Evolutionary conservation across 2,888 invertebrate species (phyloP).

Genomic region (Drosophila meridionalis): DNA sequence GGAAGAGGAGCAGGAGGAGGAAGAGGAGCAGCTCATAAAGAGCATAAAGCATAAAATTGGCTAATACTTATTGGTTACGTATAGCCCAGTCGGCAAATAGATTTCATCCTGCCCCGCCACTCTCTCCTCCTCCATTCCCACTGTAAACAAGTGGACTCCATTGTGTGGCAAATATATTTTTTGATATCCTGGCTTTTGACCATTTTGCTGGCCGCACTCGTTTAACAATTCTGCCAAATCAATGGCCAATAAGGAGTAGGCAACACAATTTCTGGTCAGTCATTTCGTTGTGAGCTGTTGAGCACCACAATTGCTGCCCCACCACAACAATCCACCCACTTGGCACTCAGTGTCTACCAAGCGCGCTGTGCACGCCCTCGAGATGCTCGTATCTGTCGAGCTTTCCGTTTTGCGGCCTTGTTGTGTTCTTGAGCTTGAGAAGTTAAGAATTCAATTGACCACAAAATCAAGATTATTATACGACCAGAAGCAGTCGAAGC

Average conservation of each 20-base stretch:
- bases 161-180: slow-evolving; percentile 31
- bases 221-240: slow-evolving; percentile 63
- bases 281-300: slow-evolving; percentile 63
- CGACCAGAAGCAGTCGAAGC: slow-evolving; percentile 40
- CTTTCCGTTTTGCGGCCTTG: slow-evolving; percentile 45
- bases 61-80: slow-evolving; percentile 62
- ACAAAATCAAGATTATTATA: slow-evolving; percentile 83
- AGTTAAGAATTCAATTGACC: slow-evolving; percentile 83
- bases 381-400: slow-evolving; percentile 59
- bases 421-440: slow-evolving; percentile 67
- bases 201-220: slow-evolving; percentile 42
- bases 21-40: slow-evolving; percentile 60
- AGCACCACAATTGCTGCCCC: slow-evolving; percentile 39
- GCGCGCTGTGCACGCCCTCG: slow-evolving; percentile 64
- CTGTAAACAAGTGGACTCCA: slow-evolving; percentile 29
- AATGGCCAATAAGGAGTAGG: slow-evolving; percentile 79
- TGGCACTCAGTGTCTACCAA: slow-evolving; percentile 62
- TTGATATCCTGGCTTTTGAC: slow-evolving; percentile 27
- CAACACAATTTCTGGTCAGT: slow-evolving; percentile 73
- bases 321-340: slow-evolving; percentile 6
- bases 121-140: background rate
- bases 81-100: slow-evolving; percentile 2
- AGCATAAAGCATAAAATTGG: slow-evolving; percentile 79
- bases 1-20: slow-evolving; percentile 23
- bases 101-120: background rate